phyloP scores from a whole-genome alignment of 2,113 vertebrate species.

The Pipa parva region DNA sequence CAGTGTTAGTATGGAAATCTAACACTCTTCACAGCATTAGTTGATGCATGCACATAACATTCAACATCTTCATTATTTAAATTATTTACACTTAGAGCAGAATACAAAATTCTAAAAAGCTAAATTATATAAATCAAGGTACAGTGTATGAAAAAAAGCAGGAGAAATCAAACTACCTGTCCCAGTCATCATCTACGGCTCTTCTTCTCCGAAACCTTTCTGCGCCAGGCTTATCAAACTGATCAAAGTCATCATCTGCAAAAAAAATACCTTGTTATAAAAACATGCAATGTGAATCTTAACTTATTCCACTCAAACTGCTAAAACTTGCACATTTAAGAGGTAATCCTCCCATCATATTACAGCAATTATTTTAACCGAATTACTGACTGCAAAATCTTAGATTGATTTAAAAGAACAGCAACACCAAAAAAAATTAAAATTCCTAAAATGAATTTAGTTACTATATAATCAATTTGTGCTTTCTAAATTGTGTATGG shows the following conservation, averaged over 20 bases:
- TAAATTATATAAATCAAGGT: background rate
- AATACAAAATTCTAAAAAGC: conserved; percentile 34
- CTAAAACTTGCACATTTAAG: too few relatives aligned
- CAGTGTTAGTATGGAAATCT: background rate
- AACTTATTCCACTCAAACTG: background rate
- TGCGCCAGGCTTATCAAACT: conserved; percentile 93
- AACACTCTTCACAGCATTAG: background rate
- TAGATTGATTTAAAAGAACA: too few relatives aligned
- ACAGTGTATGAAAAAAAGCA: conserved; percentile 1
- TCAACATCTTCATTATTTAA: conserved; percentile 48
- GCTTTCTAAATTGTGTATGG: too few relatives aligned
- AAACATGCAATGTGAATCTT: conserved; percentile 39
- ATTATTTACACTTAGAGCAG: background rate
- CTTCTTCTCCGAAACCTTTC: conserved; percentile 89
- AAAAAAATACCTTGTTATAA: conserved; percentile 40
- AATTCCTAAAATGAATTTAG: too few relatives aligned
- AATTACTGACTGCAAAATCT: too few relatives aligned
- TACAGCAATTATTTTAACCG: too few relatives aligned
- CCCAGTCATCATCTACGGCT: conserved; percentile 81
- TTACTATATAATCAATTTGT: too few relatives aligned
- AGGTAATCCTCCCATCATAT: too few relatives aligned
- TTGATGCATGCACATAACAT: conserved; percentile 40
- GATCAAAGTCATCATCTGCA: conserved; percentile 89
- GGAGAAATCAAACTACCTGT: conserved; percentile 65
- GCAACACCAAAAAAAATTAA: too few relatives aligned